These are phyloP conservation scores for Arvicanthis niloticus DNA, from an alignment of 2,113 vertebrate species.

Conservation along the genomic window DNA sequence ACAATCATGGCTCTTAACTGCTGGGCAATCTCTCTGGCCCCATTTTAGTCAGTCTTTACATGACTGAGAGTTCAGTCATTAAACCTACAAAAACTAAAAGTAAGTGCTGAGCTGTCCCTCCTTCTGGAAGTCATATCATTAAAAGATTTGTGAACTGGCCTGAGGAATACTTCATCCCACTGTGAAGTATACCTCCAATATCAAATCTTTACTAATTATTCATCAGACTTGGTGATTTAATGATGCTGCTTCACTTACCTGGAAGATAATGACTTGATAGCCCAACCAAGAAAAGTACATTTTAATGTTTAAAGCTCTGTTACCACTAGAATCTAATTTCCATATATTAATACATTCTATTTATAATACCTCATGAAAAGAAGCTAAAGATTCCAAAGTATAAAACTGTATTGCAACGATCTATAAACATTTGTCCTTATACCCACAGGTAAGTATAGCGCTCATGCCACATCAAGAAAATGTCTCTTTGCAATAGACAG, in stretches of 20 bases:
- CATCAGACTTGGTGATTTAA: not conserved
- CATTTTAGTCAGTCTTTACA: not conserved
- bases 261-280: not conserved
- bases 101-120: not conserved
- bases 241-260: not conserved
- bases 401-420: not conserved
- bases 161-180: not conserved
- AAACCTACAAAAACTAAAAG: constrained; percentile 2
- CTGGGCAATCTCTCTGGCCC: not conserved
- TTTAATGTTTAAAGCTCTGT: not conserved
- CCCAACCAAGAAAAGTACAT: not conserved
- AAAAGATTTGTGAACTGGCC: not conserved
- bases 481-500: not conserved
- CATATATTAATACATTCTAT: not conserved
- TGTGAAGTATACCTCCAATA: not conserved
- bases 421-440: not conserved
- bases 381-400: not conserved
- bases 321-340: not conserved
- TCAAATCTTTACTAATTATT: constrained; percentile 11
- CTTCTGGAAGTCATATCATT: not conserved
- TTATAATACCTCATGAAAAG: not conserved
- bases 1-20: not conserved
- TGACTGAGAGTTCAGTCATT: not conserved
- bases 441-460: not conserved
- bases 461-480: not conserved